Evolutionary conservation across 2,888 invertebrate species (phyloP).

Genomic region (Schizotus pectinicornis): DNA sequence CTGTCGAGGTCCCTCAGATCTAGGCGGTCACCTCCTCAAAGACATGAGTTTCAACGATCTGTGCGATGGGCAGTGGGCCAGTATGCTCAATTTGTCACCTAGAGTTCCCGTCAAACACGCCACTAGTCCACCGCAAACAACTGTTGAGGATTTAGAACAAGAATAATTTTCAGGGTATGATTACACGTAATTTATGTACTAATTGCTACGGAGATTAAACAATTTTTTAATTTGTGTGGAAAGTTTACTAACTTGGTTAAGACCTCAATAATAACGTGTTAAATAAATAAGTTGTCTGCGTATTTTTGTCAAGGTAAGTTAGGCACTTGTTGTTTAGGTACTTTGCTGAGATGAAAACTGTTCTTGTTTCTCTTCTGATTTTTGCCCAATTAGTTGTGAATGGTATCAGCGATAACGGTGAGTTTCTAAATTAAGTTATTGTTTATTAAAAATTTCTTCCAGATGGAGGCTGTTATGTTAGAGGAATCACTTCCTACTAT

Average conservation of each 20-base stretch:
- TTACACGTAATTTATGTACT: too few species aligned
- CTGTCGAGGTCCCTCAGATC: slow-evolving; percentile 74
- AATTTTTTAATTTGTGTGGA: too few species aligned
- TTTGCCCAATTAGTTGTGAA: background rate
- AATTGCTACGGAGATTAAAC: too few species aligned
- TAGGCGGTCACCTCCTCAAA: slow-evolving; percentile 72
- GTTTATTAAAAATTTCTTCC: slow-evolving; percentile 6
- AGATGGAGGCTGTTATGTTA: slow-evolving; percentile 28
- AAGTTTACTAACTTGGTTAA: too few species aligned
- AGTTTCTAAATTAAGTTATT: background rate
- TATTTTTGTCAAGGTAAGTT: too few species aligned
- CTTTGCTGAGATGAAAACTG: background rate
- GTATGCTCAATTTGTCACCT: slow-evolving; percentile 74
- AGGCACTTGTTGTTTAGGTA: too few species aligned
- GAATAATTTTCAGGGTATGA: too few species aligned
- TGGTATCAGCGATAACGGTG: background rate
- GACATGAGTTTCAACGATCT: slow-evolving; percentile 75
- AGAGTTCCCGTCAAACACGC: slow-evolving; percentile 63
- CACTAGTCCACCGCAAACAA: slow-evolving; percentile 7
- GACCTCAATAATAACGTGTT: too few species aligned
- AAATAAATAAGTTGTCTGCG: too few species aligned
- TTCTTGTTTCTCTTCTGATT: background rate
- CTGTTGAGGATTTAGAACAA: too few species aligned
- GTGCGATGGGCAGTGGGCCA: slow-evolving; percentile 80
- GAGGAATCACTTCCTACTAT: slow-evolving; percentile 7